phyloP scores from a whole-genome alignment of 2,888 invertebrate genomes.

The Caenorhabditis angaria region DNA sequence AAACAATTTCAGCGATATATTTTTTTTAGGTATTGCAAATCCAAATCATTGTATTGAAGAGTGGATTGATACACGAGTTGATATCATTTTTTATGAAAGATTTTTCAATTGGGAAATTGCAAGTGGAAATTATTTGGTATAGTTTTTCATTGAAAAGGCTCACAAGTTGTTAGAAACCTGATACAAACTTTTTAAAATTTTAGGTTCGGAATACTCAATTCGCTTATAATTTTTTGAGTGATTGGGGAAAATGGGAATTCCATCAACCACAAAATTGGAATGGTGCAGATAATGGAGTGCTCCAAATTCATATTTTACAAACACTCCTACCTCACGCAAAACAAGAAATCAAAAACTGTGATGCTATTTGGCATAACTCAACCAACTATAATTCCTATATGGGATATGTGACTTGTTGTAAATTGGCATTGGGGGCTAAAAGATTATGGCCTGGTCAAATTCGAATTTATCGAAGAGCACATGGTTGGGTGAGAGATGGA shows the following conservation, averaged over 20 bases:
- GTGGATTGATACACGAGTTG: slow-evolving; percentile 69
- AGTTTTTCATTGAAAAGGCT: background rate
- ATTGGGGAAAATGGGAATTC: slow-evolving; percentile 63
- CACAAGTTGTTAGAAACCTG: too few species aligned
- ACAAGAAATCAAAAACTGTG: slow-evolving; percentile 58
- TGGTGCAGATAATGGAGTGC: slow-evolving; percentile 68
- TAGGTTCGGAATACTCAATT: slow-evolving; percentile 55
- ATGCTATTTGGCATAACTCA: slow-evolving; percentile 61
- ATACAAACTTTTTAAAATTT: too few species aligned
- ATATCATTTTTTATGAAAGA: slow-evolving; percentile 70
- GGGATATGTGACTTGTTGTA: slow-evolving; percentile 68
- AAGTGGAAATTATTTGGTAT: slow-evolving; percentile 69
- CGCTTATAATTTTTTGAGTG: slow-evolving; percentile 46
- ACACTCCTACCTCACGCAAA: slow-evolving; percentile 58
- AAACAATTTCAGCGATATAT: slow-evolving; percentile 2
- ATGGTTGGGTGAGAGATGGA: slow-evolving; percentile 63
- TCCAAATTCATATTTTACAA: slow-evolving; percentile 66
- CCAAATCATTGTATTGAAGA: slow-evolving; percentile 72
- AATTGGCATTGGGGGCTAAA: slow-evolving; percentile 58
- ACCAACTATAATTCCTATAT: slow-evolving; percentile 67
- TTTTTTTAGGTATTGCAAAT: slow-evolving; percentile 63
- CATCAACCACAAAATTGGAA: slow-evolving; percentile 62
- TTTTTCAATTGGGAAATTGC: slow-evolving; percentile 72
- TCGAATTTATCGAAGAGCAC: slow-evolving; percentile 59
- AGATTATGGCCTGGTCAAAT: slow-evolving; percentile 63